Evolutionary conservation across 2,797 vertebrate species (phyloP).

Genomic region (Carcharodon carcharias): DNA sequence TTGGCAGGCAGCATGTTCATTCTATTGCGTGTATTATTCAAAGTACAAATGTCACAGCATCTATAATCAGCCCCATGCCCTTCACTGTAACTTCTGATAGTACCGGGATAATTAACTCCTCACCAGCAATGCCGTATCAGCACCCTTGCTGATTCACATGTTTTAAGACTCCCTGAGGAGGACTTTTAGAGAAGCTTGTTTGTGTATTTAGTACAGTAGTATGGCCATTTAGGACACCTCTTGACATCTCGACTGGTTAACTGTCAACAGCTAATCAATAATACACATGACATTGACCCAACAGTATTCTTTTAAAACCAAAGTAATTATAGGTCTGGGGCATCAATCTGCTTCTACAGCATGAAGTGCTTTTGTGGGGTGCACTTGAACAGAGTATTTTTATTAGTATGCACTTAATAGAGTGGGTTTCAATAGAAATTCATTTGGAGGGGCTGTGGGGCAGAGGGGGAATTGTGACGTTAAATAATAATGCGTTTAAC

Average conservation of each 20-base stretch:
- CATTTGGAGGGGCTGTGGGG: background rate
- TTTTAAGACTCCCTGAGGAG: background rate
- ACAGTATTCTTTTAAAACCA: background rate
- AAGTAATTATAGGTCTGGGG: background rate
- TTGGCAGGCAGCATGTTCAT: background rate
- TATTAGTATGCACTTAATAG: slow-evolving; percentile 20
- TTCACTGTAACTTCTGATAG: background rate
- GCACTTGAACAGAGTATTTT: background rate
- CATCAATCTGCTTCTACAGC: background rate
- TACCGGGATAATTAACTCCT: background rate
- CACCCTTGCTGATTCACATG: background rate
- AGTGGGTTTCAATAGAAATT: background rate
- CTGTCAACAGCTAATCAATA: background rate
- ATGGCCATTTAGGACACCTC: background rate
- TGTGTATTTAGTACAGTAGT: background rate
- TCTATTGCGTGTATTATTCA: no score
- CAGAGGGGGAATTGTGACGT: background rate
- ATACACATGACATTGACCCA: background rate
- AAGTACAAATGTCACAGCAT: background rate
- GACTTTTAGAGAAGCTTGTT: background rate
- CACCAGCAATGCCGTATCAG: background rate
- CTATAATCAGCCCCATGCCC: background rate
- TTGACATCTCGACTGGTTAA: background rate
- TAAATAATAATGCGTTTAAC: background rate
- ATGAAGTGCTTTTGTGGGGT: background rate